Base-by-base conservation (phyloP, 1,140 invertebrate species). In the Drosophila leontia region DNA sequence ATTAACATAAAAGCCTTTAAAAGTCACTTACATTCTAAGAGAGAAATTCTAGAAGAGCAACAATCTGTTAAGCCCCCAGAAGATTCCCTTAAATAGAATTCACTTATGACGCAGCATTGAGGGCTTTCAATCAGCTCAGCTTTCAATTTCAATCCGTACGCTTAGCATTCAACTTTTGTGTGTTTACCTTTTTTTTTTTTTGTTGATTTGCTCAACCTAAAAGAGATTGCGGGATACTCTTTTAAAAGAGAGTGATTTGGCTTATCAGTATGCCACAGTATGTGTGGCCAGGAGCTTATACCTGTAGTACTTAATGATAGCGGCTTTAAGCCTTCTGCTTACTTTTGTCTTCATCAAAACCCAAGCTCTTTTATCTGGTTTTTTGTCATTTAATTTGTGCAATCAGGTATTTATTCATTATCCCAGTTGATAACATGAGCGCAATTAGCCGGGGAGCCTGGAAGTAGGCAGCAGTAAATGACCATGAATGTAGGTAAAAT, bases 171-270 rank as follows among this genome's bases (percentile, higher is more conserved):
- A 60, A 60, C 35, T 35, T 60, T 32, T 68, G 45, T 78, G 62
- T 85, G 82, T 85, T 85, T 85, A 85, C 82, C 45, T 85, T 85
- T 85, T 80, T 85, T 85, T 85, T 80, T 39, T 26, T 68, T 80
- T 57, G 47, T 50, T 19, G 47, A 50, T 37, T 37, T 45, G 7
- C 8, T 23, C 26, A n/a, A 62, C 12, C 11, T 1, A 26, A 37
- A 60, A 44, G 62, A 61, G 63, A 37, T 23, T 6, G 7, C 0
- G 1, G 6, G 2, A 1, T 1, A 11, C 51, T 55, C 34, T 55
- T 55, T 37, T 23, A 5, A 34, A 57, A 50, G 37, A 70, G 64
- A 44, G 39, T 44, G 13, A 11, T 9, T 1, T 7, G 4, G 3
- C 48, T 69, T 69, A 69, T 69, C 61, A 68, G 19, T 60, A 15